Base-by-base conservation (phyloP, 2,113 vertebrate genomes). In the Cairina moschata region DNA sequence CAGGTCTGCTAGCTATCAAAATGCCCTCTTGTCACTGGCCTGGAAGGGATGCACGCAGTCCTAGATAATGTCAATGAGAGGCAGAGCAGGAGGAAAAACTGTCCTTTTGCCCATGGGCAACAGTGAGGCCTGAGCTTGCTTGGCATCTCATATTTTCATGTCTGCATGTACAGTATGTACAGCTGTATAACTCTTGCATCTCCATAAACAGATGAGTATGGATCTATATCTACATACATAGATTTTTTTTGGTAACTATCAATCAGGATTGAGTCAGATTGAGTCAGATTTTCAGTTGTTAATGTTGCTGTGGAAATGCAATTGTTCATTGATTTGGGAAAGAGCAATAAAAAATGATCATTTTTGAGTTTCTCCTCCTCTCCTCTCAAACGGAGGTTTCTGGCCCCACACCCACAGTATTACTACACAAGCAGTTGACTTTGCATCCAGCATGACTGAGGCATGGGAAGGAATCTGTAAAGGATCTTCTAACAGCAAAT, bases 101-200 rank as follows among this genome's bases (percentile, higher is more conserved):
- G 36, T 68, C 28, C 55, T 88, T 54, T 52, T 46, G 52, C 10
- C 32, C 5, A 31, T 34, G 29, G 54, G 34, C 23, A 34, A 74
- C 55, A 29, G 38, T 10, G 85, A 38, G 42, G 9, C 38, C n/a
- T 13, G 26, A 82, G 34, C 38, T 9, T 65, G 31, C 28, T 73
- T 36, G 14, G 60, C 9, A 72, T 31, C 69, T 40, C 55, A 4
- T 25, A 50, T 79, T 78, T 63, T 65, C 50, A 12, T 2, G 42
- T 0, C 0, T 9, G 28, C 48, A 29, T 1, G 31, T 66, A 44
- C 32, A 0, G 1, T 15, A 9, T 56, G 9, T 44, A 38, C 28
- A 68, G 34, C 56, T 54, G 36, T 13, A 12, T 31, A 58, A 59
- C 23, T 32, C 42, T n/a, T 21, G 18, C 20, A 34, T 13, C 10